A percentile compares a stretch with the other conserved stretches of the same genome.
phyloP scores from a whole-genome alignment of 1,140 invertebrate species.

The Littorina saxatilis region DNA sequence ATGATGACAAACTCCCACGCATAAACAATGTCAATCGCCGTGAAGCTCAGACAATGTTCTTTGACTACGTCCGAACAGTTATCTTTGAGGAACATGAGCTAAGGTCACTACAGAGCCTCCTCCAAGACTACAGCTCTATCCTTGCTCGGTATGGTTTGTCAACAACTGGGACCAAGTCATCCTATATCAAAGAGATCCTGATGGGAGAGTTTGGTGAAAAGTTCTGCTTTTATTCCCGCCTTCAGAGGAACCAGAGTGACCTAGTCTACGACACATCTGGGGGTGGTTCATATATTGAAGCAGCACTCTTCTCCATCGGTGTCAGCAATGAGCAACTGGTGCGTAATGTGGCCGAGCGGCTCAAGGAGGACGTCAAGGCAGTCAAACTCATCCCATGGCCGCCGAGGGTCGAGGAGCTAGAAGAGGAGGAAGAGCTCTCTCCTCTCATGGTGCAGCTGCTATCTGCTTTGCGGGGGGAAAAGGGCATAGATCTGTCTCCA shows the following conservation, averaged over 20 bases:
- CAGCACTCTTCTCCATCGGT: neutral
- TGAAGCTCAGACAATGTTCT: conserved; percentile 5
- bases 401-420: neutral
- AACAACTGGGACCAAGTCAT: neutral
- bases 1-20: neutral
- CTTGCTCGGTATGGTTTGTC: neutral
- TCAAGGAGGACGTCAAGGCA: neutral
- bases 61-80: neutral
- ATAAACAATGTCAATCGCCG: neutral
- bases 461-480: neutral
- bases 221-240: neutral
- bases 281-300: neutral
- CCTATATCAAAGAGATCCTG: conserved; percentile 10
- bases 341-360: neutral
- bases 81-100: conserved; percentile 3
- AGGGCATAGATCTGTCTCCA: conserved; percentile 9
- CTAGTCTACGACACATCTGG: conserved; percentile 1
- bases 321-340: neutral
- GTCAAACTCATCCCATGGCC: neutral
- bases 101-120: conserved; percentile 18
- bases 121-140: conserved; percentile 1
- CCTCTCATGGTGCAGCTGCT: neutral
- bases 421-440: neutral
- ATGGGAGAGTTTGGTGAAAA: neutral
- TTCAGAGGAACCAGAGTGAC: conserved; percentile 18